These are phyloP conservation scores for Aegithalos caudatus DNA, from an alignment of 2,113 vertebrate genomes.

Conservation along the genomic window DNA sequence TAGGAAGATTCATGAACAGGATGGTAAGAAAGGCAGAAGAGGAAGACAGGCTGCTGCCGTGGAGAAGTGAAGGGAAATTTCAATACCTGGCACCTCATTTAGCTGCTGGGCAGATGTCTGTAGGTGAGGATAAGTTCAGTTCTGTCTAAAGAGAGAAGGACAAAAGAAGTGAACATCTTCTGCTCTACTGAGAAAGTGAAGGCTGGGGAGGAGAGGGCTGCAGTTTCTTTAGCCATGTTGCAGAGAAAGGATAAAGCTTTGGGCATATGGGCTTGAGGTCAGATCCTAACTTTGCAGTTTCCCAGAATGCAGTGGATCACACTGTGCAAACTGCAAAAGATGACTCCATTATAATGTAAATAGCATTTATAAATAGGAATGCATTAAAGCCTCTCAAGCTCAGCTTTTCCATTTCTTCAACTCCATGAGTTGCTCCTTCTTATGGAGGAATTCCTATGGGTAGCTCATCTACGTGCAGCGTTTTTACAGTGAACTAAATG, in stretches of 20 bases:
- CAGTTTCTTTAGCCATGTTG: not conserved
- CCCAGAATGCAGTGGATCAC: not conserved
- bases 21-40: not conserved
- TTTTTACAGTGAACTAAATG: not conserved
- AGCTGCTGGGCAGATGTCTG: not conserved
- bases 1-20: not conserved
- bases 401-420: not conserved
- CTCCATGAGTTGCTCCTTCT: not conserved
- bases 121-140: not conserved
- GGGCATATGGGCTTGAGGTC: not conserved
- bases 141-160: not conserved
- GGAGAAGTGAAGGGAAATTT: not conserved
- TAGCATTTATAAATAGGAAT: not conserved
- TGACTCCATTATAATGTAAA: not conserved
- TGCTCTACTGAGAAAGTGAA: not conserved
- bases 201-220: not conserved
- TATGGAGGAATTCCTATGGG: not conserved
- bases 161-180: not conserved
- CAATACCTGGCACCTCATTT: not conserved
- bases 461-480: not conserved
- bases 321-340: not conserved
- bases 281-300: not conserved
- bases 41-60: not conserved
- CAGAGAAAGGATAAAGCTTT: not conserved
- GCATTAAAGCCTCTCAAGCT: not conserved